Percentiles rank a stretch among this genome's conserved stretches.
Conservation (phyloP, 1,140 invertebrate species). For the Glossosoma conforme region DNA sequence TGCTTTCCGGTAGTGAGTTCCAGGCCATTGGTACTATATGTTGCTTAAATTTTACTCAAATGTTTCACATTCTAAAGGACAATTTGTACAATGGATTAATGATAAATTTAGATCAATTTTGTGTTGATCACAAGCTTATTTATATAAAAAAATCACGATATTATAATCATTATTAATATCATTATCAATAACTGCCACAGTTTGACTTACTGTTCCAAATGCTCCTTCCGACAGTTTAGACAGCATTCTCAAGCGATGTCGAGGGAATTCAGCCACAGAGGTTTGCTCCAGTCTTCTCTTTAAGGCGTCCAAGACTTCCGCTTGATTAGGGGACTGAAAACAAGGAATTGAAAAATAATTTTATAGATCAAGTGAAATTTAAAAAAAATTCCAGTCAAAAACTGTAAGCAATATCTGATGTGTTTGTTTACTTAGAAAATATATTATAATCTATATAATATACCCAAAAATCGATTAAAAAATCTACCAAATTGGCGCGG, state of each 20-base stretch:
- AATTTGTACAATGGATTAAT: too few relatives aligned
- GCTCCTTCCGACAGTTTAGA: constrained; percentile 86
- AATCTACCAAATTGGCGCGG: too few relatives aligned
- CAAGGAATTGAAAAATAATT: constrained; percentile 10
- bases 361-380: not conserved
- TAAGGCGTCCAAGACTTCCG: constrained; percentile 64
- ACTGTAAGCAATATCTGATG: too few relatives aligned
- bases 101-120: too few relatives aligned
- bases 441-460: too few relatives aligned
- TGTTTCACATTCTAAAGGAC: not conserved
- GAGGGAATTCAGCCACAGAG: constrained; percentile 73
- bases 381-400: not conserved
- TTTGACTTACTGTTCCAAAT: constrained; percentile 84
- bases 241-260: constrained; percentile 80
- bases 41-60: too few relatives aligned
- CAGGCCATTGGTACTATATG: too few relatives aligned
- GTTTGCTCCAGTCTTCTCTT: constrained; percentile 66
- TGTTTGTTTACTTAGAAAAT: constrained; percentile 1
- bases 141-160: not conserved
- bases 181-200: not conserved
- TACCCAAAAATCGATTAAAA: too few relatives aligned
- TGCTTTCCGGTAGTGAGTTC: too few relatives aligned
- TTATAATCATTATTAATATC: not conserved
- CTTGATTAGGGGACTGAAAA: constrained; percentile 65
- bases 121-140: not conserved